phyloP scores from a whole-genome alignment of 2,797 vertebrate species.

The Melanotaenia maccullochi region DNA sequence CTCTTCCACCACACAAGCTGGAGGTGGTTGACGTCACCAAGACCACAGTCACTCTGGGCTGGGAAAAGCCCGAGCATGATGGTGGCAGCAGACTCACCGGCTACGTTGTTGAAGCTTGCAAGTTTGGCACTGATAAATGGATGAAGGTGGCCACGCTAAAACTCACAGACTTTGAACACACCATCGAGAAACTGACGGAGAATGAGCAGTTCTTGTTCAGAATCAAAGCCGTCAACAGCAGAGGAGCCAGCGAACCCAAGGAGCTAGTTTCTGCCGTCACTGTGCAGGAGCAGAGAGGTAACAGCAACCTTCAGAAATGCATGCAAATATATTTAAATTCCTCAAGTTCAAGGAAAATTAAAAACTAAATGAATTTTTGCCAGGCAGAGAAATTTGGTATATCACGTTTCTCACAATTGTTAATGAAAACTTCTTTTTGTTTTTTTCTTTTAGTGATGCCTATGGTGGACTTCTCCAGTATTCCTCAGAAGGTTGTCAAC shows the following conservation, averaged over 20 bases:
- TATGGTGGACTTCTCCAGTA: constrained; percentile 89
- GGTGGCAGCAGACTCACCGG: constrained; percentile 94
- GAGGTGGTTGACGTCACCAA: constrained; percentile 95
- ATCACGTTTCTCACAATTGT: not conserved
- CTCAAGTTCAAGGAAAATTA: not conserved
- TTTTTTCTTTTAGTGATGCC: constrained; percentile 87
- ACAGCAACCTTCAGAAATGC: not conserved
- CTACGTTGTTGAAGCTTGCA: constrained; percentile 96
- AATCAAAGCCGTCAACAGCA: constrained; percentile 93
- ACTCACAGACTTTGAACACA: constrained; percentile 90
- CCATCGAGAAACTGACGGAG: constrained; percentile 94
- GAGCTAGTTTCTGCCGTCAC: constrained; percentile 92
- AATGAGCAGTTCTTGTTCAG: constrained; percentile 96
- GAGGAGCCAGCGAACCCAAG: constrained; percentile 91
- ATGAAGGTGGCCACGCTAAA: constrained; percentile 96
- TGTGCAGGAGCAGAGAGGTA: constrained; percentile 95
- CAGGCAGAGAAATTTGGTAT: not conserved
- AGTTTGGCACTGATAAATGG: constrained; percentile 95
- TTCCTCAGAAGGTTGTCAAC: constrained; percentile 94
- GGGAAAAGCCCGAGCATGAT: constrained; percentile 97
- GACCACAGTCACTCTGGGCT: constrained; percentile 90
- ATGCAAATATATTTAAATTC: not conserved
- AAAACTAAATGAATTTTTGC: not conserved
- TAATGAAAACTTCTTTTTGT: not conserved
- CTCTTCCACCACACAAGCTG: constrained; percentile 90